Percentiles rank a stretch among this genome's conserved stretches.
These are phyloP conservation scores for Pollenia griseotomentosa DNA, from an alignment of 2,888 invertebrate species.

Conservation along the genomic window DNA sequence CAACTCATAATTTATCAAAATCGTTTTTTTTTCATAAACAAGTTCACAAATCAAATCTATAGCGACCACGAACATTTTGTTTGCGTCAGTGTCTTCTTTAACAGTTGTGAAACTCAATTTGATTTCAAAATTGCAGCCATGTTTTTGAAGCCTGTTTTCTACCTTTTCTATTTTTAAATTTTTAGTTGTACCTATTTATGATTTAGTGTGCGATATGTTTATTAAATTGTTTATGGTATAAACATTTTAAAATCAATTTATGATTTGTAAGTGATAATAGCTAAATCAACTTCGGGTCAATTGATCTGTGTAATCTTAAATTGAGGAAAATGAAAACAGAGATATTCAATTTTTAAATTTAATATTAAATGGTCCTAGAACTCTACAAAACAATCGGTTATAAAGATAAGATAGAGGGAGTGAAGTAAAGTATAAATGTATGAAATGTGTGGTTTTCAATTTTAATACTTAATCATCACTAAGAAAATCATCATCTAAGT, in stretches of 20 bases:
- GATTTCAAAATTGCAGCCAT: too few relatives aligned
- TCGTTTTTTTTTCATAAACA: too few relatives aligned
- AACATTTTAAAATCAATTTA: conserved; percentile 53
- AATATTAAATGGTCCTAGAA: conserved; percentile 38
- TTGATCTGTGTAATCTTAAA: conserved; percentile 33
- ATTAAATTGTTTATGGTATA: conserved; percentile 43
- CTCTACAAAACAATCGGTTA: conserved; percentile 14
- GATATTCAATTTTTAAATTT: conserved; percentile 31
- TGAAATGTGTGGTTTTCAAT: conserved; percentile 29
- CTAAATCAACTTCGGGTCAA: conserved; percentile 33
- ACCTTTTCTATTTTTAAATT: too few relatives aligned
- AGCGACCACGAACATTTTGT: too few relatives aligned
- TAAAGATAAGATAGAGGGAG: conserved; percentile 4
- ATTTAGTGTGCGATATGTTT: background rate
- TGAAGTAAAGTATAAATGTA: conserved; percentile 42
- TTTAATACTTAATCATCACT: conserved; percentile 85
- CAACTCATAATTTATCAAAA: too few relatives aligned
- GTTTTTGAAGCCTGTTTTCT: too few relatives aligned
- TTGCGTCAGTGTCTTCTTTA: too few relatives aligned
- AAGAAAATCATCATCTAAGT: conserved; percentile 88
- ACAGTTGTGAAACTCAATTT: too few relatives aligned
- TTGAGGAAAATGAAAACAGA: conserved; percentile 10
- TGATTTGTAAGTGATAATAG: conserved; percentile 36
- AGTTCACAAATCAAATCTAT: too few relatives aligned
- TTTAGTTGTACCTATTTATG: too few relatives aligned